A percentile compares a stretch with the other conserved stretches of the same genome.
Evolutionary conservation across 92 coral and sea anemone genomes (phyloP).

Genomic region (Virgularia gustaviana): DNA sequence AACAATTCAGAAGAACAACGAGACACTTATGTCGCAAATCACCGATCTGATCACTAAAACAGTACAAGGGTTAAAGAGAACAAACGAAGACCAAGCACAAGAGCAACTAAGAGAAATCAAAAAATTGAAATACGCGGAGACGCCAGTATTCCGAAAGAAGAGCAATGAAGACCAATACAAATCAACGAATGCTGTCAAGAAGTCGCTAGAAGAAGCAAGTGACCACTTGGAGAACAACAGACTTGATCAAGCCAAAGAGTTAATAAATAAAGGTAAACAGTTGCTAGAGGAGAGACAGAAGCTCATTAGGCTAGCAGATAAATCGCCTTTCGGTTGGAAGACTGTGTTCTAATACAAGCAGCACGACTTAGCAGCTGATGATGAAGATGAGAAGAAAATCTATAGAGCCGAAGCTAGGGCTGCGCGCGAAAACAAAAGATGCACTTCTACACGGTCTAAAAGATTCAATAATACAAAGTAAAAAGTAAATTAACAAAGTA

Average conservation of each 20-base stretch:
- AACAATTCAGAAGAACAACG: no score
- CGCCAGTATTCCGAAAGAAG: constrained; percentile 15
- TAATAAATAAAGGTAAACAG: background rate
- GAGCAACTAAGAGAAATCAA: constrained; percentile 25
- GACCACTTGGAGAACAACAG: no score
- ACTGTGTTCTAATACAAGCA: background rate
- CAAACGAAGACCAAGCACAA: constrained; percentile 3
- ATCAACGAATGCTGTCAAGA: constrained; percentile 2
- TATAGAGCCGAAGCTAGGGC: no score
- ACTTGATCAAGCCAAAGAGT: background rate
- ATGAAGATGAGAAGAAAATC: no score
- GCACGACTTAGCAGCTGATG: no score
- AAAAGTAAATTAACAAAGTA: background rate
- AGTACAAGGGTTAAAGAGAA: background rate
- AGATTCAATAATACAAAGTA: no score
- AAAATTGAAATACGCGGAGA: background rate
- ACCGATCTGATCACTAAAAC: no score
- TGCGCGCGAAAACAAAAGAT: no score
- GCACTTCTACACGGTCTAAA: no score
- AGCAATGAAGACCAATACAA: constrained; percentile 41
- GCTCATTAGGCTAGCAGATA: constrained; percentile 8
- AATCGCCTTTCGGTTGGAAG: constrained; percentile 1
- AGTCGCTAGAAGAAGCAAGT: background rate
- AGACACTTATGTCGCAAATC: no score
- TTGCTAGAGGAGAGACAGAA: background rate